Evolutionary conservation across 2,797 vertebrate genomes (phyloP), one percentile per base, ranked within the genome.

Genomic region (Myiothlypis chrysogaster): DNA sequence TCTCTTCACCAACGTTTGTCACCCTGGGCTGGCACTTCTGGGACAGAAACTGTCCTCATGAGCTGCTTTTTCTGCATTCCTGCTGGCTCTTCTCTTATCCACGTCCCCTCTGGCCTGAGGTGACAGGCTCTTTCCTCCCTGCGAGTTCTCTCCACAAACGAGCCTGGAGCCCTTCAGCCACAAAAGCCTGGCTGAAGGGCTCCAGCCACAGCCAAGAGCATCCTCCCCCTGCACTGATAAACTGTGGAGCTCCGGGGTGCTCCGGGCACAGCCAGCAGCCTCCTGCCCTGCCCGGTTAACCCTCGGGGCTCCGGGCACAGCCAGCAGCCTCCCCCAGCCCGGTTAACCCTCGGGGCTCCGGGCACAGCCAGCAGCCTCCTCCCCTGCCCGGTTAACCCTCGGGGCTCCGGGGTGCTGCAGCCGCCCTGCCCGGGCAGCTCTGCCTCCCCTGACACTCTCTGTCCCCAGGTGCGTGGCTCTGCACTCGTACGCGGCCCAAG

Each of bases 381-480:
- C 59, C 6, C 7, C 39, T 9, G 87, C 34, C 5, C 15, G 2
- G 46, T 21, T 4, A 10, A 5, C 15, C 19, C 15, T 18, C 2
- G 22, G 27, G 22, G 49, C 53, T 8, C 7, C 10, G 0, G 59
- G 59, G 1, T 0, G 3, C 43, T 9, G 8, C 80, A 19, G 52
- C 11, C 35, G 0, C 8, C 18, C 46, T 3, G 35, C 69, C 1
- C 3, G 55, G 57, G 8, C 25, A 17, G 22, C 1, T 5, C 32
- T 20, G 14, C 14, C n/a, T 12, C 28, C 46, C 28, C 47, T 61
- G 19, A 60, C 1, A 1, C 2, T 17, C 15, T 89, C 63, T 69
- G 56, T 89, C 91, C 83, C 20, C 94, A 99, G 99, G 98, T 99
- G 98, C 59, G 98, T 99, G 28, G 98, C 98, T 92, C 97, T 99